phyloP scores from a whole-genome alignment of 2,113 vertebrate species.

The Rhabdomys dilectus region DNA sequence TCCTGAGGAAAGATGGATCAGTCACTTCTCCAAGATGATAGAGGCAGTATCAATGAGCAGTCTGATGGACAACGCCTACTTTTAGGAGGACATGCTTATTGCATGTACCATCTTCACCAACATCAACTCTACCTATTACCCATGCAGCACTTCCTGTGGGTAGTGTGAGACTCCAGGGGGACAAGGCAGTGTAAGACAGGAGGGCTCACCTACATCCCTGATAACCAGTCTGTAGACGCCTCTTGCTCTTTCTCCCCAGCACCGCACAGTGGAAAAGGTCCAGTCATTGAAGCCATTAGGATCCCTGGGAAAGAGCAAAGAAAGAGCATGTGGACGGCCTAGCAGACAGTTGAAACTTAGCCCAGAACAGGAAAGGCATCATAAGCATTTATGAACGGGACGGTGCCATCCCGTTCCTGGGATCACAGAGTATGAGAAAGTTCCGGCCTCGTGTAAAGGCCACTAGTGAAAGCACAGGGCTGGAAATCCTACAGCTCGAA shows the following conservation, averaged over 20 bases:
- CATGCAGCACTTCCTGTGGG: not conserved
- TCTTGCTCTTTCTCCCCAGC: conserved; percentile 95
- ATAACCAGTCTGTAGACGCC: conserved; percentile 92
- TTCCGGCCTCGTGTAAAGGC: not conserved
- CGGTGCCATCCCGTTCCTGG: not conserved
- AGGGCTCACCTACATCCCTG: conserved; percentile 91
- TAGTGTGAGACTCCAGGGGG: not conserved
- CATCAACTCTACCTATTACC: not conserved
- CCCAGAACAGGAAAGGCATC: not conserved
- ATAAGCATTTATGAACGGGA: not conserved
- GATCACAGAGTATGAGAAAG: not conserved
- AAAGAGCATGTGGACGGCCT: accelerated
- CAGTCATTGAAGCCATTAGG: conserved; percentile 93
- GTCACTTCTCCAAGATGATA: conserved; percentile 54
- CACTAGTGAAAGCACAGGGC: not conserved
- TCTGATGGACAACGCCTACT: not conserved
- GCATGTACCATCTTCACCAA: not conserved
- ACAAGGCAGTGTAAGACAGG: not conserved
- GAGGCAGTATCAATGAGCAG: not conserved
- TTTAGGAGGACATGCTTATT: not conserved
- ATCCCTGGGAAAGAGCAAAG: conserved; percentile 85
- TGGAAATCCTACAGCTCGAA: not conserved
- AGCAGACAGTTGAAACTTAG: not conserved
- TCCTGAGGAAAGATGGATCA: conserved; percentile 61
- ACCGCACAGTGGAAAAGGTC: conserved; percentile 98